Evolutionary conservation across 2,113 vertebrate genomes (phyloP).

Genomic region (Collichthys lucidus): DNA sequence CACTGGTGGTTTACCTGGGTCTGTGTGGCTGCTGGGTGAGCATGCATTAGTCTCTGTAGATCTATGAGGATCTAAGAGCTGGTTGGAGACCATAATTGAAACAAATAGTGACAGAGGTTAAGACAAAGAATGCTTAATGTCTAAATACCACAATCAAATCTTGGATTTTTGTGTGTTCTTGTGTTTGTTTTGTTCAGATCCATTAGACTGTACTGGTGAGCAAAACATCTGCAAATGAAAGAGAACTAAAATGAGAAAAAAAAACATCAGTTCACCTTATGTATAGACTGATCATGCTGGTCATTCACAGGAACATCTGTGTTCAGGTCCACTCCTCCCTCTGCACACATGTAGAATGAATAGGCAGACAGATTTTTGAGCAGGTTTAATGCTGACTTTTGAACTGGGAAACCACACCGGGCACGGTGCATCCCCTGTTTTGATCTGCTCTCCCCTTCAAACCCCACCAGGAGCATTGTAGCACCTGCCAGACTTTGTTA

Average conservation of each 20-base stretch:
- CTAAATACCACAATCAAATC: neutral
- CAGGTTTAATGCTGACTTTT: neutral
- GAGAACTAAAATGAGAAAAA: no score
- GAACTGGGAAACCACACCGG: no score
- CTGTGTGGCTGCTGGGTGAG: neutral
- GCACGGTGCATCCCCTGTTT: no score
- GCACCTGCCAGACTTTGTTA: no score
- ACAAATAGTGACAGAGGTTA: neutral
- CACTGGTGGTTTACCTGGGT: constrained; percentile 29
- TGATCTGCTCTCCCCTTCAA: no score
- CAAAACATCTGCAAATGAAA: neutral
- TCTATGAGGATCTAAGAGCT: constrained; percentile 15
- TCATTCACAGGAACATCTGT: neutral
- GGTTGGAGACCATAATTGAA: neutral
- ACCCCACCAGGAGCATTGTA: no score
- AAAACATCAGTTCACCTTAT: constrained; percentile 6
- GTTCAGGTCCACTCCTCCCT: neutral
- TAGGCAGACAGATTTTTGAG: neutral
- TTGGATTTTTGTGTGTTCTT: neutral
- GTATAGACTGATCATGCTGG: neutral
- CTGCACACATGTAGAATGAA: constrained; percentile 10
- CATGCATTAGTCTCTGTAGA: neutral
- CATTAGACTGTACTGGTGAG: neutral
- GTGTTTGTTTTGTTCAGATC: neutral
- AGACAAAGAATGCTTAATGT: neutral